phyloP scores from a whole-genome alignment of 2,797 vertebrate species.

The Strix occidentalis region DNA sequence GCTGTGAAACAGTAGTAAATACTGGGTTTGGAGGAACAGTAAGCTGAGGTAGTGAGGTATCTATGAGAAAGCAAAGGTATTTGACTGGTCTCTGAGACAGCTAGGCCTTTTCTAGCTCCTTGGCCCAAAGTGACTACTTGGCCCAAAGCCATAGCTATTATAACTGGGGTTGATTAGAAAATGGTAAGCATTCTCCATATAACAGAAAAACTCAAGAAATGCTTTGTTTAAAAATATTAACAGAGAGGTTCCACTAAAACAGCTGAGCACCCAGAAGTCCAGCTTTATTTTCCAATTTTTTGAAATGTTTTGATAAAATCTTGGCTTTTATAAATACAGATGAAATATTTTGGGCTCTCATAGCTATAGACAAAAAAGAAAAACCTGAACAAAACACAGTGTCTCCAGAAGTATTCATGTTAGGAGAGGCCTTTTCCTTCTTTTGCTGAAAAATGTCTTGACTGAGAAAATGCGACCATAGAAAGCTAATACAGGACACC shows the following conservation, averaged over 20 bases:
- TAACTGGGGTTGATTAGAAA: background rate
- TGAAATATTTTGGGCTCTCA: background rate
- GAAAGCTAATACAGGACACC: background rate
- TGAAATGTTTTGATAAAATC: background rate
- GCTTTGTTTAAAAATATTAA: background rate
- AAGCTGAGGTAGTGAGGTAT: background rate
- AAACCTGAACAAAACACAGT: background rate
- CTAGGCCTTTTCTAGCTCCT: background rate
- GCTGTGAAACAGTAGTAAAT: background rate
- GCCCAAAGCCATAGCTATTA: background rate
- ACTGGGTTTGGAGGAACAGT: background rate
- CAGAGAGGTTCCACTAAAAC: background rate
- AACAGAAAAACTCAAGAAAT: background rate
- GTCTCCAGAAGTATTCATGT: background rate
- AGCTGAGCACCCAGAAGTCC: background rate
- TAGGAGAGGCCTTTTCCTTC: background rate
- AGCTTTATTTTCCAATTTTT: background rate
- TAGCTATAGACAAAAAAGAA: background rate
- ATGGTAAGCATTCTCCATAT: background rate
- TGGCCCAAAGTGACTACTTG: background rate
- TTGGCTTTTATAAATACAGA: background rate
- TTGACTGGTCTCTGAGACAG: background rate
- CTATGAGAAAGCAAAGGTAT: background rate
- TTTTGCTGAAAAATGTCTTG: background rate
- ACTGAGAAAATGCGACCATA: background rate